These are phyloP conservation scores for Fukomys damarensis DNA, from an alignment of 2,113 vertebrate species.

Conservation along the genomic window DNA sequence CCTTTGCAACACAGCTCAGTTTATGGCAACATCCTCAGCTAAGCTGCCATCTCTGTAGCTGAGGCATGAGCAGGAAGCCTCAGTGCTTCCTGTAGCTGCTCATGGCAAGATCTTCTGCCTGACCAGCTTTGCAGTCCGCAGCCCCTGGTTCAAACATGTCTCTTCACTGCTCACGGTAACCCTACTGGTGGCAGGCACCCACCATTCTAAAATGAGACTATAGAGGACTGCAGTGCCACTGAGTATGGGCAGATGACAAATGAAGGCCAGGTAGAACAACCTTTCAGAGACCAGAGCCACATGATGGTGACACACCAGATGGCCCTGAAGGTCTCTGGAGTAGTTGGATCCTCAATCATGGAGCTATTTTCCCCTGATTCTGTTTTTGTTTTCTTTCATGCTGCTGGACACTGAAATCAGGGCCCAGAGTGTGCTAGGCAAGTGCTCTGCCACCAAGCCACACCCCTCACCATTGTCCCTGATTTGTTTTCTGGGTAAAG, in stretches of 20 bases:
- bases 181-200: background rate
- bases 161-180: fast-evolving
- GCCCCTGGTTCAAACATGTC: background rate
- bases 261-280: fast-evolving
- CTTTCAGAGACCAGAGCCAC: background rate
- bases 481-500: background rate
- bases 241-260: background rate
- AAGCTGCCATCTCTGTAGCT: background rate
- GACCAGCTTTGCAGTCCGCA: fast-evolving
- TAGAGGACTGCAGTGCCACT: background rate
- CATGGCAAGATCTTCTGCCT: background rate
- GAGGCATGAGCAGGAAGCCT: background rate
- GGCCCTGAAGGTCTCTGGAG: background rate
- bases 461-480: background rate
- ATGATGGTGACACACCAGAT: fast-evolving
- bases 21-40: background rate
- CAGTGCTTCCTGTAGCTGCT: background rate
- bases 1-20: background rate
- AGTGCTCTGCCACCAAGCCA: background rate
- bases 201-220: background rate
- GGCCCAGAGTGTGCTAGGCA: background rate
- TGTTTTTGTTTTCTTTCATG: background rate
- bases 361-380: background rate
- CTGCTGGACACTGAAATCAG: background rate
- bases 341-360: background rate